Evolutionary conservation across 2,113 vertebrate genomes (phyloP).

Genomic region (Onychostruthus taczanowskii): DNA sequence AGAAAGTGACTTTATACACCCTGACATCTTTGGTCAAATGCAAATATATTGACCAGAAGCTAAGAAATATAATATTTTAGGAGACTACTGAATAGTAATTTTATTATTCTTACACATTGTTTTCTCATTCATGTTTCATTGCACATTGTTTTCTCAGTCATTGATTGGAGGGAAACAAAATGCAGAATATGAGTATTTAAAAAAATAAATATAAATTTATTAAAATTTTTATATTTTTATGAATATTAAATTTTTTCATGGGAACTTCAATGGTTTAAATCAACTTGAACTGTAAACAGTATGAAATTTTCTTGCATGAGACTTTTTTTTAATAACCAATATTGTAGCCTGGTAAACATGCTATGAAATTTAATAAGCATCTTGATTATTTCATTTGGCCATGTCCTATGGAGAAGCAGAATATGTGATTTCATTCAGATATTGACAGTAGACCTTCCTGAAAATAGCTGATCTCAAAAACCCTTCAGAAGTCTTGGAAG

Average conservation of each 20-base stretch:
- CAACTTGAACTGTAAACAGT: not conserved
- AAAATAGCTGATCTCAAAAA: not conserved
- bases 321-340: not conserved
- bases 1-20: not conserved
- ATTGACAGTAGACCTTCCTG: not conserved
- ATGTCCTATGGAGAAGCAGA: not conserved
- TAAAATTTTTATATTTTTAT: too few relatives aligned
- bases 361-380: not conserved
- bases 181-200: not conserved
- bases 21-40: not conserved
- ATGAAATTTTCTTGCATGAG: not conserved
- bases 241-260: not conserved
- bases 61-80: not conserved
- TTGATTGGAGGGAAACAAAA: not conserved
- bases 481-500: not conserved
- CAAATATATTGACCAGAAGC: not conserved
- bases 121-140: not conserved
- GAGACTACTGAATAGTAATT: not conserved
- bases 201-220: too few relatives aligned
- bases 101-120: not conserved
- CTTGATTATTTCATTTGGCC: not conserved
- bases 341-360: not conserved
- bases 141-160: not conserved
- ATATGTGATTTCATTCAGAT: not conserved
- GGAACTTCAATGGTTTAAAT: not conserved